phyloP scores from a whole-genome alignment of 2,888 invertebrate genomes.

The Pristionchus entomophagus region DNA sequence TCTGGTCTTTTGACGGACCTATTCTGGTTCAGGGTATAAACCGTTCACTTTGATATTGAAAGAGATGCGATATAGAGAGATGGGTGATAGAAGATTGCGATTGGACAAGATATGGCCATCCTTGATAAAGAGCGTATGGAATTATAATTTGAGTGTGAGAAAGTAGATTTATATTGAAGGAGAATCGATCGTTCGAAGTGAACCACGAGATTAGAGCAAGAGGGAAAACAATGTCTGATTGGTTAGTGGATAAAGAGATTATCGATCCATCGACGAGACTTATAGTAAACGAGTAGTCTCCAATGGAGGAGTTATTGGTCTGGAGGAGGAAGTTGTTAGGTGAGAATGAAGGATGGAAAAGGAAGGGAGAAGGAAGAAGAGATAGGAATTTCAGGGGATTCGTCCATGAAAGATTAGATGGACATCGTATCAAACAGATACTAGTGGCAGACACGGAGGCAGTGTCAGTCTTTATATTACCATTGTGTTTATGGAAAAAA shows the following conservation, averaged over 20 bases:
- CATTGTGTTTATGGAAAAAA: too few species aligned
- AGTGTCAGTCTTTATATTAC: too few species aligned
- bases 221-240: neutral
- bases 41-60: conserved; percentile 22
- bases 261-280: neutral
- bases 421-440: neutral
- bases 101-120: conserved; percentile 14
- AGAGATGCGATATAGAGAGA: conserved; percentile 19
- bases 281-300: neutral
- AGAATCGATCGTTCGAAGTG: neutral
- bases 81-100: conserved; percentile 10
- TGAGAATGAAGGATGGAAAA: neutral
- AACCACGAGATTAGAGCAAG: neutral
- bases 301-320: neutral
- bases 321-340: conserved; percentile 1
- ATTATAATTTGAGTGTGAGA: neutral
- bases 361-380: neutral
- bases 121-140: neutral
- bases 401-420: neutral
- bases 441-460: neutral
- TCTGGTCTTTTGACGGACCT: neutral
- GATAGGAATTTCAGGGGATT: neutral
- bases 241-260: neutral
- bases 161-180: neutral
- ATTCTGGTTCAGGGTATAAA: neutral